Base-by-base conservation (phyloP, 2,113 vertebrate genomes). In the Apteryx owenii region DNA sequence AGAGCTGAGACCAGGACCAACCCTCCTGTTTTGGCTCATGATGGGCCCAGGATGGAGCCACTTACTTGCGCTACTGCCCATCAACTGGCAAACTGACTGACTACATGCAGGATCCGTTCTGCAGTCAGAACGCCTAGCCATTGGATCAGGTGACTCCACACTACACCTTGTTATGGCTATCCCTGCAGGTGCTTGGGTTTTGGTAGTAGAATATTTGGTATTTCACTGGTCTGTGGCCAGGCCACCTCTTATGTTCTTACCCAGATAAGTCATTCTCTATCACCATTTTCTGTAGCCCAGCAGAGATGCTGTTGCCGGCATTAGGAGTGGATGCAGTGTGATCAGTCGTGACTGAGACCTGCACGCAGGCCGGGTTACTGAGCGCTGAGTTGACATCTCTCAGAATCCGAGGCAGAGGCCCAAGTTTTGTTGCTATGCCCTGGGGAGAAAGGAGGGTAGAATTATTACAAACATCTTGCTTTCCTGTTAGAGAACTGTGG, bases 251-350 rank as follows among this genome's bases (percentile, higher is more conserved):
- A 31, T 71, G 76, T 58, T 94, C 98, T 98, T 98, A 99, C 99
- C 99, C 99, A 83, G 99, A 98, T 19, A 99, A 97, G 76, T 99
- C 99, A 10, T 98, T 99, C 97, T 99, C 99, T 25, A 99, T 99
- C 93, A 99, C 99, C 99, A 99, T 99, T 98, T 99, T 99, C 98
- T 99, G 99, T 46, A 99, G 98, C 56, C 99, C 99, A 0, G 98
- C 98, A 2, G 99, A 99, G 98, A 99, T 99, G 98, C 99, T 99
- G 97, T 98, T 98, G 94, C 98, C 88, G 0, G 99, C 97, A 4
- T 93, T 98, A 0, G 99, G 98, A 0, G 99, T 98, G 17, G 99
- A 99, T 10, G 98, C 98, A 33, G 98, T 50, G 19, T 97, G 98
- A 50, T 99, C 99, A 0, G 98, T 97, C 2, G 97, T 98, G 22